phyloP scores from a whole-genome alignment of 1,140 invertebrate genomes.

The Diabrotica undecimpunctata region DNA sequence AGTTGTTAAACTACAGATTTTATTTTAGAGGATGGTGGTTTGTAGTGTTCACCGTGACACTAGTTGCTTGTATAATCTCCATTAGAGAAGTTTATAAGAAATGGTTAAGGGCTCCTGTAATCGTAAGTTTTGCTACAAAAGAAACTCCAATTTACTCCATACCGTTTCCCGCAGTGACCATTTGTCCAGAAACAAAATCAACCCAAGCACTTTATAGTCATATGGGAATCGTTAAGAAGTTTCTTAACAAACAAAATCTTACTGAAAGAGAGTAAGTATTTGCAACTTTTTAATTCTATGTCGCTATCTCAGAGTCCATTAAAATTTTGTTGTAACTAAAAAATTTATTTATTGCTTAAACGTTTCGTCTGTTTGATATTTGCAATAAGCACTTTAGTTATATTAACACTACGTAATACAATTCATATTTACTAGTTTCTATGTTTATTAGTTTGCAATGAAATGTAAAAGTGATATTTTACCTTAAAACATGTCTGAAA shows the following conservation, averaged over 20 bases:
- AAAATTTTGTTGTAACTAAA: too few relatives aligned
- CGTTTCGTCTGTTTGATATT: too few relatives aligned
- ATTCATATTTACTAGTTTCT: too few relatives aligned
- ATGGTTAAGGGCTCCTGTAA: constrained; percentile 54
- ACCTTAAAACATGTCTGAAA: too few relatives aligned
- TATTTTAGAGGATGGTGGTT: constrained; percentile 34
- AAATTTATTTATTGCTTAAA: too few relatives aligned
- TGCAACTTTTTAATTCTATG: background rate
- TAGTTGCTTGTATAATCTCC: constrained; percentile 26
- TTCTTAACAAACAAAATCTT: constrained; percentile 20
- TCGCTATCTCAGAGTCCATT: too few relatives aligned
- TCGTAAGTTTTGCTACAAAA: constrained; percentile 54
- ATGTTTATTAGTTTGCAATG: too few relatives aligned
- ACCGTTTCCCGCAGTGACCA: constrained; percentile 56
- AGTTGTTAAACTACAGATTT: too few relatives aligned
- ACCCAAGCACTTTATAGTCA: constrained; percentile 31
- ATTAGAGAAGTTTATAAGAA: constrained; percentile 49
- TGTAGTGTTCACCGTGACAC: constrained; percentile 26
- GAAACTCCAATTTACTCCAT: constrained; percentile 53
- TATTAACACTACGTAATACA: too few relatives aligned
- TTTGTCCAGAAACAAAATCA: constrained; percentile 51
- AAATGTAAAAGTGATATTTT: too few relatives aligned
- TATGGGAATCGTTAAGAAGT: constrained; percentile 28
- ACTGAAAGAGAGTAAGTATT: constrained; percentile 32
- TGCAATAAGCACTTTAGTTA: too few relatives aligned